These are phyloP conservation scores for Drosophila bifasciata DNA, from an alignment of 1,140 invertebrate genomes.

Conservation along the genomic window DNA sequence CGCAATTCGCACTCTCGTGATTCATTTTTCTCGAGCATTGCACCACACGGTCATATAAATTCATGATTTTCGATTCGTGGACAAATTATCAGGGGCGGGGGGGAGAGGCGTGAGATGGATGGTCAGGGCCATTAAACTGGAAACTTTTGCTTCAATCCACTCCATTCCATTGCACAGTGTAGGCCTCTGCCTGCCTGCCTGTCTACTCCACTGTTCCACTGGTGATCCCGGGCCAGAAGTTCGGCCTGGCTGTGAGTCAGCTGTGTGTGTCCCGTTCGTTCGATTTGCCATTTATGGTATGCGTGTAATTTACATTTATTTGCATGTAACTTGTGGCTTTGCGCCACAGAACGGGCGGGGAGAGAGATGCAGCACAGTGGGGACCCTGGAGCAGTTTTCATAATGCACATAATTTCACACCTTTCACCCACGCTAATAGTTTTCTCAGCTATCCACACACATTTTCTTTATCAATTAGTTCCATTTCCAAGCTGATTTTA, in stretches of 20 bases:
- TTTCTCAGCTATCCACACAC: neutral
- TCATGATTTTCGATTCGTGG: slow-evolving; percentile 51
- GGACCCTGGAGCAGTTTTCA: neutral
- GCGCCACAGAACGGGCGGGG: slow-evolving; percentile 15
- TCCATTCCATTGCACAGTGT: neutral
- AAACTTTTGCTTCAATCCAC: slow-evolving; percentile 12
- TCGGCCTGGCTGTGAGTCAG: slow-evolving; percentile 30
- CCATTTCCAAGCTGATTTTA: neutral
- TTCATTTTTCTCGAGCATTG: slow-evolving; percentile 27
- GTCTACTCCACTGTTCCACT: slow-evolving; percentile 26
- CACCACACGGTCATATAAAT: slow-evolving; percentile 5
- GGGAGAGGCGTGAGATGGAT: slow-evolving; percentile 62
- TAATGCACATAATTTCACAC: no score
- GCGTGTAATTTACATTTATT: slow-evolving; percentile 64
- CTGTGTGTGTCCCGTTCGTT: slow-evolving; percentile 25
- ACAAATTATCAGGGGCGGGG: neutral
- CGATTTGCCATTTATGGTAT: slow-evolving; percentile 40
- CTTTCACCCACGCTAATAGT: no score
- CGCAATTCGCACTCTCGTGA: slow-evolving; percentile 3
- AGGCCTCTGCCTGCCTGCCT: no score
- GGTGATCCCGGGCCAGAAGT: neutral
- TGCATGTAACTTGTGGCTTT: slow-evolving; percentile 53
- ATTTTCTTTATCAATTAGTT: neutral
- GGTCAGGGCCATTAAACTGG: slow-evolving; percentile 63
- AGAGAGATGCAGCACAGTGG: slow-evolving; percentile 23